Conservation (phyloP, 2,113 vertebrate species). For the Microcebus tavaratra region DNA sequence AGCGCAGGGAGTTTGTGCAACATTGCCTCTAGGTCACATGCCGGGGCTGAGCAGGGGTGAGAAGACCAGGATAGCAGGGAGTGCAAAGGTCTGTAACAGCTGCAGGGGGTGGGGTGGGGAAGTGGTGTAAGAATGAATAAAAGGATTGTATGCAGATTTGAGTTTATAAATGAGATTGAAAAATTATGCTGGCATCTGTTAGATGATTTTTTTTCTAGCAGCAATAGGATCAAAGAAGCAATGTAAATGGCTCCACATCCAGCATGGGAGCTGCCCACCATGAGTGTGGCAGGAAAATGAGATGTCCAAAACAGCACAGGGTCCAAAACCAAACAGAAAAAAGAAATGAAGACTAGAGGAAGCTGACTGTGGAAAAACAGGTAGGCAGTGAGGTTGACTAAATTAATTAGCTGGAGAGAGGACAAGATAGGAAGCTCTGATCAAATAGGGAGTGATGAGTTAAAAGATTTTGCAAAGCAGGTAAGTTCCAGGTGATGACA, state of each 20-base stretch:
- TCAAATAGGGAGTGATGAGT: not conserved
- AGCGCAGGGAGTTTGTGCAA: not conserved
- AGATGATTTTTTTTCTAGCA: not conserved
- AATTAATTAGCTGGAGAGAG: not conserved
- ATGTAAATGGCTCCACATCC: not conserved
- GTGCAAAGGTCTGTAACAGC: not conserved
- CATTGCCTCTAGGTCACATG: not conserved
- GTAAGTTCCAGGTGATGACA: not conserved
- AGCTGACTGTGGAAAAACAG: not conserved
- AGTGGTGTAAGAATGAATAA: not conserved
- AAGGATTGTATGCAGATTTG: not conserved
- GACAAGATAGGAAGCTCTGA: too few species aligned
- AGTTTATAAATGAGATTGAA: not conserved
- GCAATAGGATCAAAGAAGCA: not conserved
- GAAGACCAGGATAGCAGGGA: not conserved
- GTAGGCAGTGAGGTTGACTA: not conserved
- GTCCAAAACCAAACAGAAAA: not conserved
- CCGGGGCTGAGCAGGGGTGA: not conserved
- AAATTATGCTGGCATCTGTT: not conserved
- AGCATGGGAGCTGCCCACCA: not conserved
- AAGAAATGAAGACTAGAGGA: not conserved
- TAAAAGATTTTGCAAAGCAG: not conserved
- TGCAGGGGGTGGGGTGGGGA: too few species aligned
- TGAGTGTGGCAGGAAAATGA: not conserved
- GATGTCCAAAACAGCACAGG: not conserved